Evolutionary conservation across 2,888 invertebrate genomes (phyloP).

Genomic region (Onthophagus sagittarius): DNA sequence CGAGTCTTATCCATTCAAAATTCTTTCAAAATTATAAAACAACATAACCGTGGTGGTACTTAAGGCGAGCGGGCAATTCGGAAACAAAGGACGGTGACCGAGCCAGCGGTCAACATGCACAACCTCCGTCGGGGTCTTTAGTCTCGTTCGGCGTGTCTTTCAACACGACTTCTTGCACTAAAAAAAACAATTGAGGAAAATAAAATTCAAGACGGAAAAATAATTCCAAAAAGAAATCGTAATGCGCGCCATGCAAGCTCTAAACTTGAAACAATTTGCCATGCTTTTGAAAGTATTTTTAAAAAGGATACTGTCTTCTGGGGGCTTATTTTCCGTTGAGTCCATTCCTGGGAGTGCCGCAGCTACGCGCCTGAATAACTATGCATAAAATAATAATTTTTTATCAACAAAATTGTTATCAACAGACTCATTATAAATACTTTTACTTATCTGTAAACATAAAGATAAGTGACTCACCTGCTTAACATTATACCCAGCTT

Average conservation of each 20-base stretch:
- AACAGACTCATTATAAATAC: background rate
- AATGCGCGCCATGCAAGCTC: background rate
- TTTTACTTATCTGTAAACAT: background rate
- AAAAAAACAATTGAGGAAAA: conserved; percentile 44
- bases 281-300: conserved; percentile 15
- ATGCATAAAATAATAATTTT: conserved; percentile 40
- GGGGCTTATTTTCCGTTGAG: conserved; percentile 90
- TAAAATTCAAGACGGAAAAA: conserved; percentile 27
- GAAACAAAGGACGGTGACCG: background rate
- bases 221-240: conserved; percentile 37
- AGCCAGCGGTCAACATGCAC: conserved; percentile 68
- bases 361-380: conserved; percentile 96
- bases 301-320: conserved; percentile 94
- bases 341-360: conserved; percentile 99
- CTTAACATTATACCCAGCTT: conserved; percentile 99
- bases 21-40: background rate
- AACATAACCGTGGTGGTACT: background rate
- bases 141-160: conserved; percentile 94
- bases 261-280: conserved; percentile 13
- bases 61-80: background rate
- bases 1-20: background rate
- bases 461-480: conserved; percentile 72
- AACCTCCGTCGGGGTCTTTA: conserved; percentile 89
- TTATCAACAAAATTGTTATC: background rate
- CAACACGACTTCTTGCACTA: conserved; percentile 98